Conservation (phyloP, 23 tunicate genomes). For the Trididemnum clinides region DNA sequence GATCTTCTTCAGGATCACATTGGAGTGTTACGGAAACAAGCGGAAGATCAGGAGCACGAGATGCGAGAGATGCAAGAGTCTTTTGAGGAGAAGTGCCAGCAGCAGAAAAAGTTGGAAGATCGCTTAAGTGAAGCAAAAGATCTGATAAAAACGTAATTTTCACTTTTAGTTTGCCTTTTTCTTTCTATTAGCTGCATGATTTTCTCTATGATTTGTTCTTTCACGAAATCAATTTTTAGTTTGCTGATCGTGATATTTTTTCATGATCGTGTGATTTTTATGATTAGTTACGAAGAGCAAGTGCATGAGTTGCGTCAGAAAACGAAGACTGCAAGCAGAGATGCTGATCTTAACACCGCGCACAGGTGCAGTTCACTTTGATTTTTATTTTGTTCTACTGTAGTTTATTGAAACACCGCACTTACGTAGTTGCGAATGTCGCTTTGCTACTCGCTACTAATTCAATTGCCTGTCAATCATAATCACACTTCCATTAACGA, state of each 20-base stretch:
- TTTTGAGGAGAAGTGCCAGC: conserved; percentile 59
- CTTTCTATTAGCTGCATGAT: neutral
- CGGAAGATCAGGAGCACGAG: conserved; percentile 52
- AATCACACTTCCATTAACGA: no score
- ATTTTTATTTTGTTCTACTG: no score
- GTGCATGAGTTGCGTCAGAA: conserved; percentile 34
- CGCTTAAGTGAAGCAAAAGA: conserved; percentile 37
- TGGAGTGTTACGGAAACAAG: conserved; percentile 30
- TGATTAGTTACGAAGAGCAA: conserved; percentile 43
- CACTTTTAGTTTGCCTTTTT: neutral
- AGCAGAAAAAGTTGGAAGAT: conserved; percentile 52
- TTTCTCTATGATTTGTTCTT: neutral
- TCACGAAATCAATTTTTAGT: neutral
- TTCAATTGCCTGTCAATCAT: no score
- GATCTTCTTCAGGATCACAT: conserved; percentile 62
- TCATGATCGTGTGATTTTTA: neutral
- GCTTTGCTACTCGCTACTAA: no score
- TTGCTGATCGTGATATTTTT: neutral
- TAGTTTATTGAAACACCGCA: no score
- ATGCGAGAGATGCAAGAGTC: conserved; percentile 65
- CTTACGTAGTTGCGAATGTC: no score
- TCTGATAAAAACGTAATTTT: conserved; percentile 18
- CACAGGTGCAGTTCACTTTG: conserved; percentile 20
- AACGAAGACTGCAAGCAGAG: conserved; percentile 29
- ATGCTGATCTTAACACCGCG: neutral